These are phyloP conservation scores for Drosophila watanabei DNA, from an alignment of 1,140 invertebrate species.

Conservation along the genomic window DNA sequence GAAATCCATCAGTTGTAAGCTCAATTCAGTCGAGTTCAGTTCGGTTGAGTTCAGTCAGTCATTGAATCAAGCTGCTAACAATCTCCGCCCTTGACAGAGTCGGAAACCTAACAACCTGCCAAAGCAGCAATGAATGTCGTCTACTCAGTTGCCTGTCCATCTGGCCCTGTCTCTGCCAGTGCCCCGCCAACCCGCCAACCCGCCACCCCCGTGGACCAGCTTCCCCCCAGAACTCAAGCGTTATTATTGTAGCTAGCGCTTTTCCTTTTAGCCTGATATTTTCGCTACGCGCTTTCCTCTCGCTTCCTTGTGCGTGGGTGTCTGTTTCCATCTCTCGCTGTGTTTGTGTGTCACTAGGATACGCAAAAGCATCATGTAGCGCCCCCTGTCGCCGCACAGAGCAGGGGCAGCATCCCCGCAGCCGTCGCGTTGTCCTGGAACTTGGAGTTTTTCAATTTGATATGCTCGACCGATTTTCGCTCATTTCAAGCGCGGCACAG, in stretches of 20 bases:
- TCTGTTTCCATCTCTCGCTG: constrained; percentile 44
- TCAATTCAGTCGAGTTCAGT: constrained; percentile 39
- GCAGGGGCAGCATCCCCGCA: constrained; percentile 2
- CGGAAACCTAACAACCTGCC: constrained; percentile 78
- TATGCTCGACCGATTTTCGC: constrained; percentile 83
- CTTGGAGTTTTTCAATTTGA: constrained; percentile 83
- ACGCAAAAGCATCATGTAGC: constrained; percentile 73
- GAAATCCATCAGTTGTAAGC: constrained; percentile 66
- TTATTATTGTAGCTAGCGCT: constrained; percentile 77
- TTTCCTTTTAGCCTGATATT: constrained; percentile 59
- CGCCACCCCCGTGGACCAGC: background rate
- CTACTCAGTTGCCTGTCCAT: constrained; percentile 64
- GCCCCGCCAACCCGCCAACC: background rate
- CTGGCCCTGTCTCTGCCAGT: constrained; percentile 6
- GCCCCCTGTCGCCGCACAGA: constrained; percentile 26
- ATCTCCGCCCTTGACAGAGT: constrained; percentile 53
- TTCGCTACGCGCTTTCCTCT: constrained; percentile 69
- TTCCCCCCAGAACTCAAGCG: constrained; percentile 41
- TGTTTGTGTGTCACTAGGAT: constrained; percentile 82
- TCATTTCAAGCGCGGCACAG: constrained; percentile 74
- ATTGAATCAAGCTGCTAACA: constrained; percentile 67
- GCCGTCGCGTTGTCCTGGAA: constrained; percentile 67
- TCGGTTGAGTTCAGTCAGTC: constrained; percentile 51
- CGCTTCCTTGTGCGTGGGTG: constrained; percentile 53
- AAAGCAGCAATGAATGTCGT: constrained; percentile 80